Percentiles rank a stretch among this genome's conserved stretches.
phyloP scores from a whole-genome alignment of 2,797 vertebrate species.

The Tiaroga cobitis region DNA sequence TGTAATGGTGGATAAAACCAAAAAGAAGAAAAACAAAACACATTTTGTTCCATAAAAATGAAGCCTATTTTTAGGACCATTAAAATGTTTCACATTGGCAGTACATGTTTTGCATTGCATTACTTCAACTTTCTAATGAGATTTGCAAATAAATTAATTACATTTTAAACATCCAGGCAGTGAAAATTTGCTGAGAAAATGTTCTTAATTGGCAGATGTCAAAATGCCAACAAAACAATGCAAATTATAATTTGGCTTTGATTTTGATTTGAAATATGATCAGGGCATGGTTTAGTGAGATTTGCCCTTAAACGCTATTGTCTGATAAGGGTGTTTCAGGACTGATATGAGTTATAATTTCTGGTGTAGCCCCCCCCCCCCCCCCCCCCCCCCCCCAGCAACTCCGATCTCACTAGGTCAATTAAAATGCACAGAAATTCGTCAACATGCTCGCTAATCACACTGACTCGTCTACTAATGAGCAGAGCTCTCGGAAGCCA shows the following conservation, averaged over 20 bases:
- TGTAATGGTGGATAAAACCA: background rate
- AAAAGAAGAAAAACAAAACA: background rate
- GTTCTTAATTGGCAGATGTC: background rate
- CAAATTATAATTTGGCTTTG: background rate
- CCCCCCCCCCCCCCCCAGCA: constrained; percentile 49
- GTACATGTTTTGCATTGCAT: background rate
- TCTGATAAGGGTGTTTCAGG: background rate
- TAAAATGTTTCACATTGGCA: background rate
- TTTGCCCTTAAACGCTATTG: background rate
- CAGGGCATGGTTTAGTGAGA: background rate
- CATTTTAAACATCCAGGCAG: background rate
- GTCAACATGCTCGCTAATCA: constrained; percentile 65
- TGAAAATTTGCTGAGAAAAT: background rate
- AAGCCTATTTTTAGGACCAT: background rate
- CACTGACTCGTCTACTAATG: constrained; percentile 65
- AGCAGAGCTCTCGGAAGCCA: constrained; percentile 70
- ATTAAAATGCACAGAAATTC: constrained; percentile 66
- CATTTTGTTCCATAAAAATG: background rate
- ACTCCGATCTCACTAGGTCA: constrained; percentile 52
- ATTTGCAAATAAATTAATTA: background rate
- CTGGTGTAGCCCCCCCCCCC: constrained; percentile 8
- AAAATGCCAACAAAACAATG: background rate
- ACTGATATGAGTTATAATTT: constrained; percentile 57
- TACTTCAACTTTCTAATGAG: background rate
- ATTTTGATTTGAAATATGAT: background rate